Percentiles rank a stretch among this genome's conserved stretches.
These are phyloP conservation scores for Maniola jurtina DNA, from an alignment of 1,140 invertebrate genomes.

Conservation along the genomic window DNA sequence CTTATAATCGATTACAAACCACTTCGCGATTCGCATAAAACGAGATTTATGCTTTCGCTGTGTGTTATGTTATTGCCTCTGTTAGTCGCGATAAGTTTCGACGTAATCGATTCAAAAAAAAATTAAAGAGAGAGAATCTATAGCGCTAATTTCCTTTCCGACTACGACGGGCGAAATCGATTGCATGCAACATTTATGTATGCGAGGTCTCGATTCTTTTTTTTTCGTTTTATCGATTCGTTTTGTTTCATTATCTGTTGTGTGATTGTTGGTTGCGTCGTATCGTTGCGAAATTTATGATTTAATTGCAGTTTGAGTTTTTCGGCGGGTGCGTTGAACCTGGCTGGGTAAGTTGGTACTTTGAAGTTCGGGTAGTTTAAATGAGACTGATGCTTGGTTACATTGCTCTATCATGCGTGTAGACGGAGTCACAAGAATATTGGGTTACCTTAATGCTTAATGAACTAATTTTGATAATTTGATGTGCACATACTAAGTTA, in stretches of 20 bases:
- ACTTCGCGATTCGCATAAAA: conserved; percentile 45
- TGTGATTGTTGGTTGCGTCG: conserved; percentile 72
- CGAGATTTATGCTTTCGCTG: conserved; percentile 45
- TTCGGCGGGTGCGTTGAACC: conserved; percentile 53
- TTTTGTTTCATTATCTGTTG: conserved; percentile 70
- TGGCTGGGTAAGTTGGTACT: background rate
- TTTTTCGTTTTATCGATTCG: conserved; percentile 52
- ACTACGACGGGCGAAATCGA: conserved; percentile 40
- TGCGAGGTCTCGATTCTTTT: conserved; percentile 45
- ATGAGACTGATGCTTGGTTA: conserved; percentile 13
- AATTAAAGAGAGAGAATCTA: conserved; percentile 36
- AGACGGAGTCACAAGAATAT: conserved; percentile 38
- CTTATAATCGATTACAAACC: conserved; percentile 46
- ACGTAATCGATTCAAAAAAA: conserved; percentile 29
- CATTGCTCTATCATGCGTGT: conserved; percentile 43
- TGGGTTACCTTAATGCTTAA: conserved; percentile 16
- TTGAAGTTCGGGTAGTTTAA: background rate
- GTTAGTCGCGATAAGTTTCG: conserved; percentile 41
- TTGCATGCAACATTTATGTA: conserved; percentile 55
- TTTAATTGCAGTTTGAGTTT: conserved; percentile 67
- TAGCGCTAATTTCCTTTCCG: conserved; percentile 49
- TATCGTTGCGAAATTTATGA: conserved; percentile 69
- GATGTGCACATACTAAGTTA: background rate
- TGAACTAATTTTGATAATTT: background rate
- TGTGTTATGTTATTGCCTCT: conserved; percentile 51